Base-by-base conservation (phyloP, 2,113 vertebrate species). In the Sinocyclocheilus maitianheensis region DNA sequence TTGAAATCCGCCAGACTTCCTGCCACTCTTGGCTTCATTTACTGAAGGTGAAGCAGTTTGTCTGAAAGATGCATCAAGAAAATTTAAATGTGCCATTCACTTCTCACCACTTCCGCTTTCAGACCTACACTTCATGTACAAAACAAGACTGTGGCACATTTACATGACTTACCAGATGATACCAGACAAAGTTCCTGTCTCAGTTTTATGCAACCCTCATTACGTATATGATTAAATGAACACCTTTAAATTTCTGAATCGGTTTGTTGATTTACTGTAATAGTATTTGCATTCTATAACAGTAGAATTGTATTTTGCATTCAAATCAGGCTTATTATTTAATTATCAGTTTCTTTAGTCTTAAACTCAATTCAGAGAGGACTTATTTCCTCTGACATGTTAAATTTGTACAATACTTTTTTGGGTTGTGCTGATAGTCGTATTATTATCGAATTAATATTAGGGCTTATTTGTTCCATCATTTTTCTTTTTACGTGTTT, bases 1-100 rank as follows among this genome's bases (percentile, higher is more conserved):
- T 18, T 46, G 43, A 71, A 80, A 86, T 63, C 77, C 85, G 4
- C 79, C 1, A 60, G 24, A 18, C 85, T 86, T 86, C 85, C 85
- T 86, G 85, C 48, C 79, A 53, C 58, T 72, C 43, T 69, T 48
- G 53, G 18, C 63, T 75, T 62, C 58, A 43, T 86, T 74, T 62
- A 37, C 22, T 46, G 77, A 81, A 81, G 78, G 51, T 81, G 53
- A 74, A 81, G 53, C 55, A 63, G 67, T 58, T n/a, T 26, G 46
- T 81, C 77, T 86, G 53, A 81, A 81, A 81, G 20, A 46, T 63
- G 37, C 43, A n/a, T 72, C 48, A 69, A 85, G 43, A 22, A 62
- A 16, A 24, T 43, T 51, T 37, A 63, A 65, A 24, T 71, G 72
- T 85, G 22, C 72, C 74, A 48, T 71, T 65, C 13, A 79, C 11